Percentiles rank a stretch among this genome's conserved stretches.
These are phyloP conservation scores for Lasioglossum baleicum DNA, from an alignment of 1,140 invertebrate genomes.

Conservation along the genomic window DNA sequence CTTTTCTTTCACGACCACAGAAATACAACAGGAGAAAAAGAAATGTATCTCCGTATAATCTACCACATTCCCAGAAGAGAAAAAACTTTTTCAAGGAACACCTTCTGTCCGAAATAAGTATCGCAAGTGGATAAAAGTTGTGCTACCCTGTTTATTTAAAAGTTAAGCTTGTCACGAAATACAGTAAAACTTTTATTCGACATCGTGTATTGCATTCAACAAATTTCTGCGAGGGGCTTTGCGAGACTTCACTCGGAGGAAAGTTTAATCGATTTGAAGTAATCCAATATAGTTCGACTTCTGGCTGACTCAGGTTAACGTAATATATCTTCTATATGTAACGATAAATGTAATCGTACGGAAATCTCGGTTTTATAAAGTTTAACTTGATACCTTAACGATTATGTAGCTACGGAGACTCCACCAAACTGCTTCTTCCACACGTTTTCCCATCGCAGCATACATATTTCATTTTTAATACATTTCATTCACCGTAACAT, in stretches of 20 bases:
- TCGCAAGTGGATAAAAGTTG: not conserved
- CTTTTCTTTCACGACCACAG: too few relatives aligned
- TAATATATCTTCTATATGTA: conserved; percentile 6
- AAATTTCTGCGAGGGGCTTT: conserved; percentile 1
- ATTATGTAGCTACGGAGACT: too few relatives aligned
- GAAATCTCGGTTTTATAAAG: not conserved
- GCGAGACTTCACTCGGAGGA: not conserved
- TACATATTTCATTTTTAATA: too few relatives aligned
- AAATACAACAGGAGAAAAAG: too few relatives aligned
- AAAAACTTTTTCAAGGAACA: too few relatives aligned
- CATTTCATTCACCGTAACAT: too few relatives aligned
- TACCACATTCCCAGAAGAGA: too few relatives aligned
- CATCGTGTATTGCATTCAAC: conserved; percentile 4
- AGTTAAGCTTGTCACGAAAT: not conserved
- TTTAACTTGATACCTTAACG: too few relatives aligned
- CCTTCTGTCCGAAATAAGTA: not conserved
- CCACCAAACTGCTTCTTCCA: too few relatives aligned
- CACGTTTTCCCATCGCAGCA: too few relatives aligned
- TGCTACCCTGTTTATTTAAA: conserved; percentile 9
- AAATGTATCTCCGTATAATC: too few relatives aligned
- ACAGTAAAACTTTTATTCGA: conserved; percentile 15
- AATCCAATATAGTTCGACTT: conserved; percentile 39
- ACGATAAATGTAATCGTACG: not conserved
- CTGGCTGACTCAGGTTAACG: conserved; percentile 18
- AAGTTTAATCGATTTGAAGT: conserved; percentile 23